Base-by-base conservation (phyloP, 2,888 invertebrate genomes). In the Sinotaia quadrata region DNA sequence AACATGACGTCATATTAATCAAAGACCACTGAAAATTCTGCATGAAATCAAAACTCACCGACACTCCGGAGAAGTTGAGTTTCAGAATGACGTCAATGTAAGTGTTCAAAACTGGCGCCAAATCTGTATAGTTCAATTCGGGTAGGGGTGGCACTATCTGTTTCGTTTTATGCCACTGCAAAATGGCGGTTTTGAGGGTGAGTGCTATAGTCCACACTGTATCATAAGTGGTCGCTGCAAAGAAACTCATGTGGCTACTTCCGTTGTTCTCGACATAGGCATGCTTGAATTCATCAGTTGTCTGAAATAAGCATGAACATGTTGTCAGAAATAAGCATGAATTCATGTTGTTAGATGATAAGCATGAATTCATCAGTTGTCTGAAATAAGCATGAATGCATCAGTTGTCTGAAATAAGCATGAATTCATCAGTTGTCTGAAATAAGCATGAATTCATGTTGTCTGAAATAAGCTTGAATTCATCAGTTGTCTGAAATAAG, bases 161-260 rank as follows among this genome's bases (percentile, higher is more conserved):
- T 7, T 47, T n/a, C 21, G 2, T 47, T 2, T n/a, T 21, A 2
- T 47, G 47, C n/a, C 47, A 24, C 18, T 24, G 3, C 47, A 8
- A 93, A 92, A 0, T 49, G 24, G 58, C 67, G 1, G 36, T 15
- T 0, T 37, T 34, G n/a, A 96, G 87, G 0, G 94, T 93, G 31
- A 95, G 85, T 0, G 95, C 95, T 79, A 95, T 94, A 0, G 95
- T 93, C 96, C 96, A 96, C 0, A 96, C 93, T 0, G 96, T 95
- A 85, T 96, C 96, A 86, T 95, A 96, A 0, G 94, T 93, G 83
- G 94, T 94, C 0, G 93, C 92, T 0, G 94, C 93, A 87, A 92
- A 94, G 5, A 86, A 84, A 59, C 87, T 88, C 65, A 85, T 75
- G 1, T 87, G 86, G 4, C 76, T 75, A 7, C 82, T 74, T 7